Evolutionary conservation across 2,113 vertebrate genomes (phyloP).

Genomic region (Elephantulus edwardii): DNA sequence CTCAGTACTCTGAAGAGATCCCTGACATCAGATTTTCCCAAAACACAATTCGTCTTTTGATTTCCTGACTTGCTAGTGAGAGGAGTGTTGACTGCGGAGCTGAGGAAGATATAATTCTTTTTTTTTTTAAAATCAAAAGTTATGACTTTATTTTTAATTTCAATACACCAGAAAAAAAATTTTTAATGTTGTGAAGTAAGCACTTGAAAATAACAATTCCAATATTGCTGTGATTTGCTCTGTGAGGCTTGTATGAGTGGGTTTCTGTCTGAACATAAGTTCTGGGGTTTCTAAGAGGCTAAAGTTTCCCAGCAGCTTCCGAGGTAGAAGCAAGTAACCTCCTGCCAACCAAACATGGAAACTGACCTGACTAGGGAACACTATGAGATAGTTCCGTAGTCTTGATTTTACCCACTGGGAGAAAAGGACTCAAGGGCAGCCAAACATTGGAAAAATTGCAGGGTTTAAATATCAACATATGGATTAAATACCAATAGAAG

Average conservation of each 20-base stretch:
- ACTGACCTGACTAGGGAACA: conserved; percentile 41
- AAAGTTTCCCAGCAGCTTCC: conserved; percentile 67
- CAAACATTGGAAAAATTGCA: not conserved
- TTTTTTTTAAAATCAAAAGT: conserved; percentile 88
- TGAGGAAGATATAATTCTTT: too few species aligned
- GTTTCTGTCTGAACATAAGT: conserved; percentile 70
- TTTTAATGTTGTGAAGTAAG: conserved; percentile 85
- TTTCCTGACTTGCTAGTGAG: too few species aligned
- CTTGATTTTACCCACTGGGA: conserved; percentile 1
- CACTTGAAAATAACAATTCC: conserved; percentile 86
- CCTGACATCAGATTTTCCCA: too few species aligned
- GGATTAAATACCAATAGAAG: not conserved
- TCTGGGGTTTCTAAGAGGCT: conserved; percentile 72
- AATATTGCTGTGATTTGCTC: conserved; percentile 81
- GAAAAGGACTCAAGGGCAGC: not conserved
- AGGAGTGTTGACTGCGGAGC: too few species aligned
- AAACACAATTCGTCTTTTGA: too few species aligned
- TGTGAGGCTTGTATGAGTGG: conserved; percentile 73
- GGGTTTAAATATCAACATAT: too few species aligned
- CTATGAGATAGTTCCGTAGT: not conserved
- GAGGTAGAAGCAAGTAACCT: conserved; percentile 73
- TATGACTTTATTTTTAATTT: conserved; percentile 88
- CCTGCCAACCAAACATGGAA: conserved; percentile 52
- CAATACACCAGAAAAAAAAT: conserved; percentile 85
- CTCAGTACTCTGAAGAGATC: too few species aligned